phyloP scores from a whole-genome alignment of 2,888 invertebrate species.

The Corythucha ciliata region DNA sequence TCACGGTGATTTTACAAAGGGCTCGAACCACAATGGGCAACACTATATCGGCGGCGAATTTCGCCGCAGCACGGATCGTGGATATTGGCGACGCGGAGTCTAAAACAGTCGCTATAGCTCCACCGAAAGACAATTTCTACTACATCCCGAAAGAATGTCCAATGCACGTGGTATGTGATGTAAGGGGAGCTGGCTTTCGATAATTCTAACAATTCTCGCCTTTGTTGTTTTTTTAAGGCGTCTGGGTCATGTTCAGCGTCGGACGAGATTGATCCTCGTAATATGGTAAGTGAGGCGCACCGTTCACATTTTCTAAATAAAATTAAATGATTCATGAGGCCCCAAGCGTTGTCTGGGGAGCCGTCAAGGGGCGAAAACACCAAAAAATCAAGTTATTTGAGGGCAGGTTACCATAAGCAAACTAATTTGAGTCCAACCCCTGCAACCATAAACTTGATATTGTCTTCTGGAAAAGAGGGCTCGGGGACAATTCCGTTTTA shows the following conservation, averaged over 20 bases:
- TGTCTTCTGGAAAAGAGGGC: too few species aligned
- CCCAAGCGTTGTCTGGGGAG: too few species aligned
- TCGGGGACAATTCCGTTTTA: too few species aligned
- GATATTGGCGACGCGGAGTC: slow-evolving; percentile 24
- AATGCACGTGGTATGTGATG: slow-evolving; percentile 51
- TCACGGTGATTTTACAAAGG: too few species aligned
- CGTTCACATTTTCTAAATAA: too few species aligned
- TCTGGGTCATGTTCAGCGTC: slow-evolving; percentile 41
- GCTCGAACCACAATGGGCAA: too few species aligned
- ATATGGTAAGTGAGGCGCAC: slow-evolving; percentile 76
- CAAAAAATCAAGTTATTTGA: too few species aligned
- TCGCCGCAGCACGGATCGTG: slow-evolving; percentile 47
- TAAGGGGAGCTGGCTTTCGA: not conserved
- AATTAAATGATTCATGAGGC: too few species aligned
- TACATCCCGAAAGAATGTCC: slow-evolving; percentile 66
- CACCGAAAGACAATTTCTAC: slow-evolving; percentile 7
- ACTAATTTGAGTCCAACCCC: too few species aligned
- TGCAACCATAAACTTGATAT: too few species aligned
- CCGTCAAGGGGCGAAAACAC: too few species aligned
- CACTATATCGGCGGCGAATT: slow-evolving; percentile 49
- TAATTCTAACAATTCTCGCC: not conserved
- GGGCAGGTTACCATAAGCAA: too few species aligned
- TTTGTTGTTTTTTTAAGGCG: slow-evolving; percentile 29
- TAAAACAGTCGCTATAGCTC: slow-evolving; percentile 7
- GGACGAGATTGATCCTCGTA: slow-evolving; percentile 67